Percentiles rank a stretch among this genome's conserved stretches.
Conservation (phyloP, 2,888 invertebrate species). For the Brachyptera putata region DNA sequence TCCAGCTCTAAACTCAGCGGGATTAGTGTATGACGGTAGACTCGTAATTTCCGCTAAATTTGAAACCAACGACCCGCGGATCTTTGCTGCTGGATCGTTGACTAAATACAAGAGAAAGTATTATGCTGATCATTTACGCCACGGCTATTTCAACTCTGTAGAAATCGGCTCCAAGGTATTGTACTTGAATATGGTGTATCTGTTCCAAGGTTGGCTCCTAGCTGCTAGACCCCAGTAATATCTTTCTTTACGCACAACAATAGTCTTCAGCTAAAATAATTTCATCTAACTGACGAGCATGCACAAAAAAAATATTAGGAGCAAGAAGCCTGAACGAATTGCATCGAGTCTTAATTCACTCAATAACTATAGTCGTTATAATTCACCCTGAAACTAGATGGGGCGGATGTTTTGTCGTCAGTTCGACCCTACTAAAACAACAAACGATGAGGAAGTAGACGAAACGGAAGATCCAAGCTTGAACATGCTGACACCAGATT, state of each 20-base stretch:
- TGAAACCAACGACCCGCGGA: conserved; percentile 59
- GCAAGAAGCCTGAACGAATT: neutral
- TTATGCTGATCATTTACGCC: conserved; percentile 50
- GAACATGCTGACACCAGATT: conserved; percentile 13
- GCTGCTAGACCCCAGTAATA: no score
- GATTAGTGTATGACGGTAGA: conserved; percentile 59
- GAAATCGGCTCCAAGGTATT: conserved; percentile 62
- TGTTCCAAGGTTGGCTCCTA: no score
- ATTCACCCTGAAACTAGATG: no score
- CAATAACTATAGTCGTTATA: no score
- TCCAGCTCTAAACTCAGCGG: conserved; percentile 56
- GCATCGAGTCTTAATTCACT: no score
- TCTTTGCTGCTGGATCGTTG: conserved; percentile 62
- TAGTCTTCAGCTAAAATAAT: no score
- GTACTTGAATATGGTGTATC: no score
- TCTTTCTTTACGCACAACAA: no score
- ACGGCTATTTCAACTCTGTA: conserved; percentile 54
- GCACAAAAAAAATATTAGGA: conserved; percentile 3
- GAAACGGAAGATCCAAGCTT: neutral
- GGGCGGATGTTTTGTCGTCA: neutral
- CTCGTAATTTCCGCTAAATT: conserved; percentile 59
- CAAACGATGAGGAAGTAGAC: neutral
- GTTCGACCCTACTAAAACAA: conserved; percentile 12
- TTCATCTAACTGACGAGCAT: no score
- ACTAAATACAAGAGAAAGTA: conserved; percentile 60